Percentiles rank a stretch among this genome's conserved stretches.
Evolutionary conservation across 2,797 vertebrate genomes (phyloP).

Genomic region (Aulostomus chinensis): DNA sequence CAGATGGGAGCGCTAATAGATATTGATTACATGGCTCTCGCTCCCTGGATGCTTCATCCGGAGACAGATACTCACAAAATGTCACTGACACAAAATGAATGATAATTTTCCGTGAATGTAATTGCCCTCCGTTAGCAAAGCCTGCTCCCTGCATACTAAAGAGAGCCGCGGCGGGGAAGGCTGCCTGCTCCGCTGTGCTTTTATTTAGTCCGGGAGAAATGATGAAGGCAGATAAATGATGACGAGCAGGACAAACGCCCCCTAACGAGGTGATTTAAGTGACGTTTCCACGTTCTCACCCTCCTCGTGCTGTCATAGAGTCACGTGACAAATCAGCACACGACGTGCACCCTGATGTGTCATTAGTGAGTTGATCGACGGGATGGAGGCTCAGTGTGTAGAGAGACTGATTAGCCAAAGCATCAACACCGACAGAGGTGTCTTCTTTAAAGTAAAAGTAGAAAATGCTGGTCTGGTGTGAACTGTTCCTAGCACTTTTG

Average conservation of each 20-base stretch:
- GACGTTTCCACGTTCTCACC: too few species aligned
- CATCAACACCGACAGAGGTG: too few species aligned
- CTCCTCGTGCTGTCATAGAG: too few species aligned
- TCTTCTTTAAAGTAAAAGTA: too few species aligned
- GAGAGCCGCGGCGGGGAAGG: conserved; percentile 1
- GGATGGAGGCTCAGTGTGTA: too few species aligned
- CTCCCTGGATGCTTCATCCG: conserved; percentile 60
- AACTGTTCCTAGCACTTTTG: too few species aligned
- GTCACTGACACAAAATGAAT: conserved; percentile 67
- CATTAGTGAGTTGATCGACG: too few species aligned
- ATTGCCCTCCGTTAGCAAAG: conserved; percentile 52
- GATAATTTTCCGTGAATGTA: conserved; percentile 65
- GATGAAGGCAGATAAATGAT: conserved; percentile 9
- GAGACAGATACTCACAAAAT: conserved; percentile 67
- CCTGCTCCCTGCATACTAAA: conserved; percentile 53
- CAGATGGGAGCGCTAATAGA: conserved; percentile 76
- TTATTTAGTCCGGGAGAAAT: conserved; percentile 18
- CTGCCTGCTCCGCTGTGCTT: conserved; percentile 23
- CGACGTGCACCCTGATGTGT: too few species aligned
- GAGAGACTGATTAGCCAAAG: too few species aligned
- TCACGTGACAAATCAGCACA: too few species aligned
- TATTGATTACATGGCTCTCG: conserved; percentile 72
- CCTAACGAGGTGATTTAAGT: conserved; percentile 2
- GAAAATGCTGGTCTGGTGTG: too few species aligned
- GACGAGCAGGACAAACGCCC: background rate